phyloP scores from a whole-genome alignment of 2,113 vertebrate species.

The Perognathus longimembris region DNA sequence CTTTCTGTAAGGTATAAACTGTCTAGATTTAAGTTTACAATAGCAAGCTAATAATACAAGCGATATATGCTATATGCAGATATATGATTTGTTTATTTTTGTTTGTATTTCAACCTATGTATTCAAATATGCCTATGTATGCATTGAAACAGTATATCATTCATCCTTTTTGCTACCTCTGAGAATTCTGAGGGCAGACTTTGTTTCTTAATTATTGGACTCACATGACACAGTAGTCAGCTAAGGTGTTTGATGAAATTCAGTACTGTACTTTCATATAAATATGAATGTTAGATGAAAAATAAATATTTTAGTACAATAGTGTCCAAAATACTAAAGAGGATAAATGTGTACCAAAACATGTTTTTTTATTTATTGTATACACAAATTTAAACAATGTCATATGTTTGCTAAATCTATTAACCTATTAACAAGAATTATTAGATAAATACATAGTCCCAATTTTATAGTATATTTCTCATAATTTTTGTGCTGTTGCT shows the following conservation, averaged over 20 bases:
- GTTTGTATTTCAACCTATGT: neutral
- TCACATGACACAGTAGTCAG: neutral
- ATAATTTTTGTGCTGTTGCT: neutral
- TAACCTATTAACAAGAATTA: neutral
- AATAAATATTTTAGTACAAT: neutral
- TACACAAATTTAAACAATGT: neutral
- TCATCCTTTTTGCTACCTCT: neutral
- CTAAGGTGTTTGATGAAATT: neutral
- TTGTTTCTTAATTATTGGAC: neutral
- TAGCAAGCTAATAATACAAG: neutral
- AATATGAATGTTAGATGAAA: slow-evolving; percentile 18
- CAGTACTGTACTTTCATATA: neutral
- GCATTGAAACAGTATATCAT: neutral
- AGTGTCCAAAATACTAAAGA: neutral
- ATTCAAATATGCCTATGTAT: neutral
- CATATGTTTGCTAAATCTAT: neutral
- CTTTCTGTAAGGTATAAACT: neutral
- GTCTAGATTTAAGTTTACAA: neutral
- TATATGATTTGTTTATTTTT: neutral
- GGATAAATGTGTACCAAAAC: neutral
- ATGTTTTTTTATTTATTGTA: neutral
- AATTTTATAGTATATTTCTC: neutral
- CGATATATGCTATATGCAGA: neutral
- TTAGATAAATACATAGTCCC: neutral
- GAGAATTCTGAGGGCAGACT: neutral